phyloP scores from a whole-genome alignment of 2,113 vertebrate genomes.

The Rattus rattus region DNA sequence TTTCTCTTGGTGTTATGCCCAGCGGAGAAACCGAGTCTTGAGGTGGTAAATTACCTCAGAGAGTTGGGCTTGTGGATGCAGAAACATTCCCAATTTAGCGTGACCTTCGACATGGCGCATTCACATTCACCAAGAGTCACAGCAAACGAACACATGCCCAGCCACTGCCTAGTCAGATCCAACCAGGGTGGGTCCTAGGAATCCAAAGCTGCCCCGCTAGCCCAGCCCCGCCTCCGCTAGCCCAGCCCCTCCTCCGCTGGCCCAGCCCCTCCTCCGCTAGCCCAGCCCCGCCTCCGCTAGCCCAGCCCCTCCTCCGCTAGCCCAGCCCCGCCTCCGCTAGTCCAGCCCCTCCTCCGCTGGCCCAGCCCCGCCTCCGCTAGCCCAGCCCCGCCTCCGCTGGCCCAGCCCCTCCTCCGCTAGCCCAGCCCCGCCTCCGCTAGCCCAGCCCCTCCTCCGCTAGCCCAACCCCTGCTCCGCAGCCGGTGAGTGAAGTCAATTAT shows the following conservation, averaged over 20 bases:
- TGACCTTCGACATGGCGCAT: background rate
- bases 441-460: background rate
- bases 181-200: background rate
- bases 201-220: background rate
- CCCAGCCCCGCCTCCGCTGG: background rate
- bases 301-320: background rate
- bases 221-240: background rate
- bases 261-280: background rate
- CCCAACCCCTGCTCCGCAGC: background rate
- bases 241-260: no score
- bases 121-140: background rate
- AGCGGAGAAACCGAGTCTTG: conserved; percentile 29
- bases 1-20: background rate
- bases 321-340: no score
- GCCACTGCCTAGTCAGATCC: background rate
- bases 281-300: no score
- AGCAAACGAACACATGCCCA: background rate
- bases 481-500: background rate
- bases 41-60: background rate
- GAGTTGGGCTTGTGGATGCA: background rate
- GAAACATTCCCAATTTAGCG: background rate
- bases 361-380: no score
- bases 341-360: background rate
- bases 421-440: background rate
- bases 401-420: no score